phyloP scores from a whole-genome alignment of 2,113 vertebrate genomes.

The Taxidea taxus region DNA sequence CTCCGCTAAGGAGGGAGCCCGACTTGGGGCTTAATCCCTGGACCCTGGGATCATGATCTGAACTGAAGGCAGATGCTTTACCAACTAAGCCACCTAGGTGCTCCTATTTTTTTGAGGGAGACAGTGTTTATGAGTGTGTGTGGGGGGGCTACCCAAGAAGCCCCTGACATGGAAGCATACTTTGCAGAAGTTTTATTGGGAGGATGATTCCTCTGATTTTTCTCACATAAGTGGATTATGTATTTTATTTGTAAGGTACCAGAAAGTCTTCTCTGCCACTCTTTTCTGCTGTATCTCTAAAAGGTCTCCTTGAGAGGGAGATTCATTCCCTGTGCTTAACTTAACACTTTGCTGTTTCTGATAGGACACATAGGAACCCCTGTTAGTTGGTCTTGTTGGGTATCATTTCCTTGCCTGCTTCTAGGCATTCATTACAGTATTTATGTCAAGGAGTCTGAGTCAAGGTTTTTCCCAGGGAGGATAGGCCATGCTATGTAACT shows the following conservation, averaged over 20 bases:
- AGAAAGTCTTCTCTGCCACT: not conserved
- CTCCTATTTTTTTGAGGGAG: too few species aligned
- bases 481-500: not conserved
- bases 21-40: too few species aligned
- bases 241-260: not conserved
- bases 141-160: not conserved
- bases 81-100: too few species aligned
- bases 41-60: too few species aligned
- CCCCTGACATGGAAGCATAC: not conserved
- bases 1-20: too few species aligned
- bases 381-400: not conserved
- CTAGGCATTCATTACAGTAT: not conserved
- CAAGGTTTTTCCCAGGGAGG: not conserved
- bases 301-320: not conserved
- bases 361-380: not conserved
- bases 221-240: not conserved
- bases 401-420: not conserved
- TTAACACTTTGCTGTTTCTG: not conserved
- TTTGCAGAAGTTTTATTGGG: not conserved
- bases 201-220: not conserved
- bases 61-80: too few species aligned
- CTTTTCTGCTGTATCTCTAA: not conserved
- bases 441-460: not conserved
- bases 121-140: too few species aligned
- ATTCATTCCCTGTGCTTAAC: not conserved